These are phyloP conservation scores for Chloroceryle amazona DNA, from an alignment of 2,797 vertebrate species.

Conservation along the genomic window DNA sequence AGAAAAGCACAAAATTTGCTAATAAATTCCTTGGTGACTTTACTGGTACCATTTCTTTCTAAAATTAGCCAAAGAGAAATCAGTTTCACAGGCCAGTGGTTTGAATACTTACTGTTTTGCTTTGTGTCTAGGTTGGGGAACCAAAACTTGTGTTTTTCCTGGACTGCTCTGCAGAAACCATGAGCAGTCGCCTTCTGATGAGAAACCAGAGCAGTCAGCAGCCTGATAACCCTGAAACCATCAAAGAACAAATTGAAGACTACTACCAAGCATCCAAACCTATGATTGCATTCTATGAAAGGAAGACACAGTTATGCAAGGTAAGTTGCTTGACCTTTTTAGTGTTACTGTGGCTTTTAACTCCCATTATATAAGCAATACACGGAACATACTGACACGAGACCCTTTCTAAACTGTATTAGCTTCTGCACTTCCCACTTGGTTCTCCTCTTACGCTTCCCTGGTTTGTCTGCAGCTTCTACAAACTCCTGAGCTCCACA, in stretches of 20 bases:
- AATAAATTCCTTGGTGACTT: not conserved
- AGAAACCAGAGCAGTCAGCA: constrained; percentile 39
- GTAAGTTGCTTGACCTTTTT: constrained; percentile 66
- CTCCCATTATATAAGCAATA: not conserved
- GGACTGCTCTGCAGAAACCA: constrained; percentile 88
- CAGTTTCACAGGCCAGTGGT: not conserved
- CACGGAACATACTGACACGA: not conserved
- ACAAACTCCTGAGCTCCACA: not conserved
- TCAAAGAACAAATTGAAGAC: constrained; percentile 78
- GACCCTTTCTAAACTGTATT: not conserved
- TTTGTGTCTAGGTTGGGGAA: constrained; percentile 84
- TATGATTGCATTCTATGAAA: constrained; percentile 86
- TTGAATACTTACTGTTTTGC: not conserved
- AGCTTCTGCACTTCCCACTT: not conserved
- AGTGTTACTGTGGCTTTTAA: not conserved
- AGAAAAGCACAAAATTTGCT: not conserved
- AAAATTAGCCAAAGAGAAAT: not conserved
- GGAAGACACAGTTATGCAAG: constrained; percentile 85
- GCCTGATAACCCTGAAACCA: constrained; percentile 22
- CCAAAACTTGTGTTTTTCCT: constrained; percentile 90
- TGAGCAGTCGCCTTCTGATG: constrained; percentile 84
- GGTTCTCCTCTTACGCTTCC: not conserved
- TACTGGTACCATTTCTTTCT: not conserved
- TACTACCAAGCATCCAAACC: constrained; percentile 82
- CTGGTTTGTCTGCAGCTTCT: not conserved